Base-by-base conservation (phyloP, 2,113 vertebrate species). In the Pavo muticus region DNA sequence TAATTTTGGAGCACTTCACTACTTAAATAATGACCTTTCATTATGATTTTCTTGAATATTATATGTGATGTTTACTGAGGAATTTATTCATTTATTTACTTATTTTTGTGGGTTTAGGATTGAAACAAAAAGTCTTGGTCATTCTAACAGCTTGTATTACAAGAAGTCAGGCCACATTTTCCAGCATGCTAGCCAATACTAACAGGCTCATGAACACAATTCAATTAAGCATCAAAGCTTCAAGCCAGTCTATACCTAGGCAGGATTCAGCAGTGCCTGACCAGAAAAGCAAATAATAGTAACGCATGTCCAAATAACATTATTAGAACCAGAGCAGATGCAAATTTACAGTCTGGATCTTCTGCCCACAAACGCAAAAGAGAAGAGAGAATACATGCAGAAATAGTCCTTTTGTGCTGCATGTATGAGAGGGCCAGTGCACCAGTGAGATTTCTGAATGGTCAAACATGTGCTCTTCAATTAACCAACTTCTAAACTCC, bases 191-290 rank as follows among this genome's bases (percentile, higher is more conserved):
- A 86, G 63, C 44, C 57, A 71, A 47, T 61, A 44, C 14, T 44
- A 78, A 69, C 29, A 81, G 54, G n/a, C 54, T 89, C 25, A 72
- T 67, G 65, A 74, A 7, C 3, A 3, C 17, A 10, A 71, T 86
- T 93, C 35, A 88, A 64, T 94, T 94, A 95, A 91, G 88, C 76
- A 92, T 94, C 91, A 91, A 74, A 94, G 76, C 74, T 91, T 89
- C 74, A 89, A 92, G 92, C 84, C 71, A 85, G 54, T 40, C 84
- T 91, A 69, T 73, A 91, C 67, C 47, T 87, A 71, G 15, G 23
- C 81, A 79, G 47, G 44, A 76, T 74, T 84, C 78, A 82, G 37
- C 63, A 89, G 61, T 0, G 6, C 40, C 65, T 84, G 59, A 77
- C 40, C 57, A 89, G 67, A 82, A 94, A 87, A 76, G 18, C 63